These are phyloP conservation scores for Idaea biselata DNA, from an alignment of 2,888 invertebrate genomes.

Conservation along the genomic window DNA sequence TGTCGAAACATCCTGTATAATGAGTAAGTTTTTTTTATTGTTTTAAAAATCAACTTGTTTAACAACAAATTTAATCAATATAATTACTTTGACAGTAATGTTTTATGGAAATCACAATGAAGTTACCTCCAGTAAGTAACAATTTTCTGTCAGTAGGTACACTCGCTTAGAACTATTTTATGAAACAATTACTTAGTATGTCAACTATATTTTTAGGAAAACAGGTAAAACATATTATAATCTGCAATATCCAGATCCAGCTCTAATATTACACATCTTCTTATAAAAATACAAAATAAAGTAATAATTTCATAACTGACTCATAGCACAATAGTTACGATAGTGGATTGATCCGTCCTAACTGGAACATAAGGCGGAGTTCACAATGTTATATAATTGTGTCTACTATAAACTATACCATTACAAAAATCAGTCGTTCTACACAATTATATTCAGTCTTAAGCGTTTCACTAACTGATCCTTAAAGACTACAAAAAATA, in stretches of 20 bases:
- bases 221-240: conserved; percentile 1
- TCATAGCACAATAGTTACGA: too few relatives aligned
- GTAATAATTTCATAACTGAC: neutral
- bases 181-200: conserved; percentile 2
- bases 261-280: conserved; percentile 1
- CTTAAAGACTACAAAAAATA: conserved; percentile 8
- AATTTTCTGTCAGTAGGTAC: neutral
- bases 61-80: conserved; percentile 2
- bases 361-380: conserved; percentile 3
- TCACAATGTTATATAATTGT: neutral
- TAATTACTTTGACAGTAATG: neutral
- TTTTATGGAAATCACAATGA: conserved; percentile 2
- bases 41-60: conserved; percentile 2
- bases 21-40: neutral
- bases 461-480: conserved; percentile 6
- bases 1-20: too few relatives aligned
- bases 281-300: conserved; percentile 4
- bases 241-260: conserved; percentile 3
- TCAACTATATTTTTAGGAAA: neutral
- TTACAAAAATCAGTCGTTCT: conserved; percentile 3
- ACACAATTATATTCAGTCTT: conserved; percentile 1
- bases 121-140: conserved; percentile 3
- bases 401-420: conserved; percentile 2
- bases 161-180: conserved; percentile 2
- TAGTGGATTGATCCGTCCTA: neutral